phyloP scores from a whole-genome alignment of 2,113 vertebrate species.

The Dinomys branickii region DNA sequence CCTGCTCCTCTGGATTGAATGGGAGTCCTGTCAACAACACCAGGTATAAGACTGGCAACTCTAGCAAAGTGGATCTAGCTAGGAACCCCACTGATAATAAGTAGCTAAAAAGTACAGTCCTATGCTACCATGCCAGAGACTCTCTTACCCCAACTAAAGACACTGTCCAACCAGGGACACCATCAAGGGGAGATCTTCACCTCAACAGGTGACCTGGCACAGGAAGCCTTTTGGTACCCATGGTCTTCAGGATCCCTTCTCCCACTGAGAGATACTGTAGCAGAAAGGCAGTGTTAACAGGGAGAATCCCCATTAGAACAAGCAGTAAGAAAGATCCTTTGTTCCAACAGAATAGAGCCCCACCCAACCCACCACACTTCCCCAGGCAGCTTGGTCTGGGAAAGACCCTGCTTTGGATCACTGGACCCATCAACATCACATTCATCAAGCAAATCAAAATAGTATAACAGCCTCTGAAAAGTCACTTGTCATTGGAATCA shows the following conservation, averaged over 20 bases:
- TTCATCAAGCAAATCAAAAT: constrained; percentile 20
- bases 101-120: neutral
- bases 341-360: neutral
- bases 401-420: neutral
- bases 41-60: neutral
- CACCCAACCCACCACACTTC: neutral
- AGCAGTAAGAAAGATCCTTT: neutral
- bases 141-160: neutral
- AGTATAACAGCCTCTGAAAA: neutral
- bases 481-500: constrained; percentile 14
- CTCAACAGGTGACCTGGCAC: neutral
- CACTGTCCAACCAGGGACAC: neutral
- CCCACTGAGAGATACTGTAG: neutral
- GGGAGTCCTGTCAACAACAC: neutral
- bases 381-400: neutral
- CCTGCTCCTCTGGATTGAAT: neutral
- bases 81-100: neutral
- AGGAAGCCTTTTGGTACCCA: neutral
- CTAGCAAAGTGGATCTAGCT: neutral
- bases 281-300: neutral
- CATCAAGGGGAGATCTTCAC: neutral
- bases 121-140: neutral
- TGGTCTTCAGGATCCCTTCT: neutral
- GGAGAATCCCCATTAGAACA: neutral
- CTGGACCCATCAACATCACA: neutral